Evolutionary conservation across 1,140 invertebrate species (phyloP), one percentile per base, ranked within the genome.

Genomic region (Leptinotarsa texana): DNA sequence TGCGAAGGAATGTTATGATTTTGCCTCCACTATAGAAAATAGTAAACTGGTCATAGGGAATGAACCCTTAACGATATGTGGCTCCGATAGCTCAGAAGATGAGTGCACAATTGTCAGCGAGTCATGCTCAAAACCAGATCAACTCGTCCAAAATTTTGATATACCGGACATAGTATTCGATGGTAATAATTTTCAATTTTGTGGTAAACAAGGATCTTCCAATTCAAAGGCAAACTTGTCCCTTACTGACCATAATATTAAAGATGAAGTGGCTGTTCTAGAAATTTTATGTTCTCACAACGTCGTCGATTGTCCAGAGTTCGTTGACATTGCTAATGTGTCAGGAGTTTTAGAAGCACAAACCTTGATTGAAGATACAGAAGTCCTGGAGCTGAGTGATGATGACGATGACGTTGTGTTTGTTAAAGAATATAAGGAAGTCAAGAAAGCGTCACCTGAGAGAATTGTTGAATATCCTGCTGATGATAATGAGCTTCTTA

Each of bases 341-440:
- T 67, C 75, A 13, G 57, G 62, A 22, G 17, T 63, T n/a, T 62
- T 33, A 8, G 57, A 72, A 42, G 42, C 65, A 13, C 18, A 49
- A 18, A 63, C 21, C 15, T 57, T 18, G 13, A 18, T 17, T 17
- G n/a, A 57, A 47, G 68, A 18, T 21, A 69, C 18, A 13, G 57
- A 62, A n/a, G 70, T 65, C 21, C 63, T 65, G 63, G 63, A 65
- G 27, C 62, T 65, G 15, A 42, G 65, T 47, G 62, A 68, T 15
- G 27, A n/a, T 62, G 76, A 78, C 63, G 80, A 80, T 5, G 78
- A 78, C 61, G 81, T 81, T 13, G 75, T 80, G 57, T 81, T 82
- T 73, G 78, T 82, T 47, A 78, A 75, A 57, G 75, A 80, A 66
- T 81, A 78, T 71, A 75, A 79, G 74, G 69, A 69, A 49, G 62